Base-by-base conservation (phyloP, 2,888 invertebrate genomes). In the Epirrhoe alternata region DNA sequence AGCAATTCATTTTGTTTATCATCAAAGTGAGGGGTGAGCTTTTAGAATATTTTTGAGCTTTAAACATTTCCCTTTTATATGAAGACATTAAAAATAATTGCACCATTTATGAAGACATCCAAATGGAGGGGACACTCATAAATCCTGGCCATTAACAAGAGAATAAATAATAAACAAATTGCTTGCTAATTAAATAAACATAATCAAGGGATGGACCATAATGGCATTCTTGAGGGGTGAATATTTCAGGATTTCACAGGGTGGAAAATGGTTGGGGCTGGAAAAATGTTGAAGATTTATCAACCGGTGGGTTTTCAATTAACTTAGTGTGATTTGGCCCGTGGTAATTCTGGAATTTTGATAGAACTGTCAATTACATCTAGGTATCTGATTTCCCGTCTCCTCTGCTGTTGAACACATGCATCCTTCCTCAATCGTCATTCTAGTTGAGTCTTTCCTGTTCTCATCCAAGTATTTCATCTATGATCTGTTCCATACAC, bases 131-230 rank as follows among this genome's bases (percentile, higher is more conserved):
- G 52, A 57, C 55, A 10, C 42, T 55, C 45, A 35, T 58, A 58
- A 58, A 58, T 38, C 30, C 51, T 51, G 53, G 69, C 63, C 55
- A 71, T 71, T 70, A 69, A 49, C 50, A 71, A 72, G 71, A 75
- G 71, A 76, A 77, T 75, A 71, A 68, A 74, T 73, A 72, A 71
- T 52, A 72, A 72, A 75, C 70, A 74, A 78, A 77, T 73, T 61
- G 72, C 69, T 58, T 45, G 51, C 64, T 77, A 77, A 80, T 80
- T 78, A 80, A 75, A 78, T 78, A 75, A 74, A 75, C 74, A 70
- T 76, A 71, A 75, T 71, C 66, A 58, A 53, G 64, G 60, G 65
- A 66, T 68, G 69, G 71, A 63, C 12, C 70, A 38, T 72, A 72
- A 73, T 68, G 69, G 69, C 61, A 53, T 53, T 57, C 56, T 66